These are phyloP conservation scores for Columbina picui DNA, from an alignment of 2,113 vertebrate genomes.

Conservation along the genomic window DNA sequence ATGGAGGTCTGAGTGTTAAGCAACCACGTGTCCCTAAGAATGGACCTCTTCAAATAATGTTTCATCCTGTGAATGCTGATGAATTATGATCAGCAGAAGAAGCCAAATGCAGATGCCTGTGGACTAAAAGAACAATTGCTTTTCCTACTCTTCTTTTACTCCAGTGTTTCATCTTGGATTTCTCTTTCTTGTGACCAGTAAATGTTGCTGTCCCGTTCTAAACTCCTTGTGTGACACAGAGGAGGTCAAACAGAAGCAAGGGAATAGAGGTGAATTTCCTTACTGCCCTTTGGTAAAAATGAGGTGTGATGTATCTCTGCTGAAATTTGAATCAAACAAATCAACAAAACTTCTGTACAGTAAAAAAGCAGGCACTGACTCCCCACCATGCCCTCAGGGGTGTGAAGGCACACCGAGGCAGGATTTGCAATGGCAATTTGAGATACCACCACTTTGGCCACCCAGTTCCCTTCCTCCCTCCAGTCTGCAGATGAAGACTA, in stretches of 20 bases:
- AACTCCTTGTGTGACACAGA: background rate
- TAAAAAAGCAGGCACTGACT: background rate
- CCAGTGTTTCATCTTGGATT: background rate
- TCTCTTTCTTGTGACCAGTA: background rate
- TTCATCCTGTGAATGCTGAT: background rate
- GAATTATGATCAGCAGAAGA: background rate
- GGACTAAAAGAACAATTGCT: background rate
- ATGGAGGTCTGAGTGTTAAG: background rate
- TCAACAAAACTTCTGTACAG: background rate
- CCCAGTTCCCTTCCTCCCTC: background rate
- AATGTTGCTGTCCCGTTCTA: background rate
- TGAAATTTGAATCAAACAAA: background rate
- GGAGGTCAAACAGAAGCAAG: background rate
- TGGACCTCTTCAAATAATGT: background rate
- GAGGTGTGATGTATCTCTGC: background rate
- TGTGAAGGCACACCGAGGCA: accelerated
- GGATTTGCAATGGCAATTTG: background rate
- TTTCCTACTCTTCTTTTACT: background rate
- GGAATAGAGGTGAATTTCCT: background rate
- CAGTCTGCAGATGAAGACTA: background rate
- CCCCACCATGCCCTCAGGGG: background rate
- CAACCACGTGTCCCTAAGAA: background rate
- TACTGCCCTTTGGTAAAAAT: background rate
- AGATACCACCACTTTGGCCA: background rate
- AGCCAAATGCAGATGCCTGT: background rate